Percentiles rank a stretch among this genome's conserved stretches.
Conservation (phyloP, 1,140 invertebrate species). For the Telenomus remus region DNA sequence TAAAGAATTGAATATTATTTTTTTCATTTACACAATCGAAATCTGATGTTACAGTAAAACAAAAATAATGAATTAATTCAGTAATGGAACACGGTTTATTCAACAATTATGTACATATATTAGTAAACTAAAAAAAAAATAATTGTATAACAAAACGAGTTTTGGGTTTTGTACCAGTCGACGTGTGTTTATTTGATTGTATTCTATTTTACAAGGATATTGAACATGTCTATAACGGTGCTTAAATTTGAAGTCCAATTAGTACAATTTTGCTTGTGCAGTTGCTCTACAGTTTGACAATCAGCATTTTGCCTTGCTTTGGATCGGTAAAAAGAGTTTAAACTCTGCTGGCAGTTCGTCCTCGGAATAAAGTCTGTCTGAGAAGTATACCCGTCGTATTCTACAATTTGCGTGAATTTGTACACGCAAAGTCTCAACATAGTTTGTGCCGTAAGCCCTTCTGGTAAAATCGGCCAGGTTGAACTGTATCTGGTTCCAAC, state of each 20-base stretch:
- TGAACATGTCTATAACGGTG: slow-evolving; percentile 20
- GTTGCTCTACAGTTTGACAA: not conserved
- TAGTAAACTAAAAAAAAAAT: too few relatives aligned
- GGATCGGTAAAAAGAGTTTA: slow-evolving; percentile 96
- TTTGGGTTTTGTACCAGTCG: too few relatives aligned
- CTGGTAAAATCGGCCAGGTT: slow-evolving; percentile 99
- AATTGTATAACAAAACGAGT: too few relatives aligned
- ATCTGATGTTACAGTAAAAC: too few relatives aligned
- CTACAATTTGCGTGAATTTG: slow-evolving; percentile 99
- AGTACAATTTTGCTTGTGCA: not conserved
- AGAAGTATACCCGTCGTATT: slow-evolving; percentile 98
- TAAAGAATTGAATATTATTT: too few relatives aligned
- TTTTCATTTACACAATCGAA: too few relatives aligned
- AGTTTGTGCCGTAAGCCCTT: slow-evolving; percentile 98
- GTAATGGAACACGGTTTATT: too few relatives aligned
- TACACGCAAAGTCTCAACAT: slow-evolving; percentile 97
- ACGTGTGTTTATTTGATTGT: too few relatives aligned
- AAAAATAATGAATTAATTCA: too few relatives aligned
- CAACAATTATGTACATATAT: too few relatives aligned
- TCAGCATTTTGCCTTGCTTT: slow-evolving; percentile 83
- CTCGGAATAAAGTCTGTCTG: slow-evolving; percentile 98
- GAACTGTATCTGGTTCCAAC: slow-evolving; percentile 99
- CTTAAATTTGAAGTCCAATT: slow-evolving; percentile 3
- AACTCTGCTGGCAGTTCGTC: slow-evolving; percentile 99
- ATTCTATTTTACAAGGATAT: slow-evolving; percentile 23